Base-by-base conservation (phyloP, 2,888 invertebrate species). In the Campoplex capitator region DNA sequence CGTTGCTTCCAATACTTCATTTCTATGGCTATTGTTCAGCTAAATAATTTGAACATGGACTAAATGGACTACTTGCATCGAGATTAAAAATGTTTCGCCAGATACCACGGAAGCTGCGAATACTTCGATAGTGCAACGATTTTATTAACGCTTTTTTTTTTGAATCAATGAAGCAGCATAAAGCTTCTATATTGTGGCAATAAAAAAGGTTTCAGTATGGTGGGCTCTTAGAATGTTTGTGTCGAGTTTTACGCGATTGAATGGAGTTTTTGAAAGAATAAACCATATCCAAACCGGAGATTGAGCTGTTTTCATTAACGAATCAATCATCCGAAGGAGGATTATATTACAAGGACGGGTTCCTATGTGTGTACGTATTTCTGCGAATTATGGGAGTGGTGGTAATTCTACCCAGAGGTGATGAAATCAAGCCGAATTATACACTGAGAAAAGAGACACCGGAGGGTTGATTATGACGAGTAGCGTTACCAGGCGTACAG, bases 391-490 rank as follows among this genome's bases (percentile, higher is more conserved):
- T 16, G 32, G 23, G 28, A 74, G 48, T 51, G 23, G 35, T 18
- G 16, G 38, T 70, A 35, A 54, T 71, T 58, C 13, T 18, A 45
- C 42, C 62, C 51, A 28, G 51, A 28, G 58, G 38, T 71, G 62
- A 70, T 65, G 62, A 83, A 77, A 28, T 16, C 28, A 13, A 75
- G 62, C n/a, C 7, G 68, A 68, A 78, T 74, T 62, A 75, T 38
- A 16, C 70, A 48, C 18, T 68, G 48, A 45, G 71, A 71, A 65
- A 73, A 78, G 62, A 73, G 68, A 62, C 58, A 32, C 32, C 48
- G 28, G 58, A 77, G 73, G 73, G 54, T 77, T 67, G 86, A 76
- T 62, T 62, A 62, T 67, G 76, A 56, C 83, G 51, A 54, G 67
- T 42, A 76, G 79, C 71, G 80, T 86, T 84, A 81, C 73, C 32